Evolutionary conservation across 1,140 invertebrate species (phyloP).

Genomic region (Harpegnathos saltator): DNA sequence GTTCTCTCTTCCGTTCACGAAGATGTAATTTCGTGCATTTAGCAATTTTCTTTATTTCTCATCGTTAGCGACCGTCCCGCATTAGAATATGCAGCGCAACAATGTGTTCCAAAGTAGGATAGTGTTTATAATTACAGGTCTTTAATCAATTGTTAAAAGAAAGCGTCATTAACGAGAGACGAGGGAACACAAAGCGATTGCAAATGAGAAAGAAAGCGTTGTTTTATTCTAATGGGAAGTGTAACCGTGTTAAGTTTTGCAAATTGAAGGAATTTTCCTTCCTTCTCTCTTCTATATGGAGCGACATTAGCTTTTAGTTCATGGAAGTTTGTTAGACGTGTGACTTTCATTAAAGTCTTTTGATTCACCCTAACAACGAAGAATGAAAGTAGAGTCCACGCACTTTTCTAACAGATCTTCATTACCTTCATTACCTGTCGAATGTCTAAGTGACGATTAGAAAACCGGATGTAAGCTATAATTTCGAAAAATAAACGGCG

Average conservation of each 20-base stretch:
- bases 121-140: not conserved
- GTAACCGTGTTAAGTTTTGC: not conserved
- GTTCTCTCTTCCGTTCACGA: no score
- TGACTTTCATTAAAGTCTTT: conserved; percentile 21
- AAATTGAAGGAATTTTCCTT: not conserved
- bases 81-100: not conserved
- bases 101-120: not conserved
- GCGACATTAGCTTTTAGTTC: not conserved
- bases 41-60: not conserved
- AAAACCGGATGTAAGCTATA: conserved; percentile 7
- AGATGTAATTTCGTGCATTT: not conserved
- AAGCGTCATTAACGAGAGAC: not conserved
- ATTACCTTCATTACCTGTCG: conserved; percentile 14
- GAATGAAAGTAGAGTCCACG: not conserved
- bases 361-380: not conserved
- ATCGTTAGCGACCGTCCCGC: not conserved
- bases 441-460: conserved; percentile 27
- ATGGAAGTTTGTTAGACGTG: conserved; percentile 29
- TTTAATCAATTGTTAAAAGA: not conserved
- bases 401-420: not conserved
- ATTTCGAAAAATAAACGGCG: not conserved
- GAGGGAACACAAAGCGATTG: conserved; percentile 3
- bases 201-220: not conserved
- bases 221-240: conserved; percentile 32
- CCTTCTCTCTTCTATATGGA: not conserved